Conservation (phyloP, 2,888 invertebrate species). For the Cancer borealis region DNA sequence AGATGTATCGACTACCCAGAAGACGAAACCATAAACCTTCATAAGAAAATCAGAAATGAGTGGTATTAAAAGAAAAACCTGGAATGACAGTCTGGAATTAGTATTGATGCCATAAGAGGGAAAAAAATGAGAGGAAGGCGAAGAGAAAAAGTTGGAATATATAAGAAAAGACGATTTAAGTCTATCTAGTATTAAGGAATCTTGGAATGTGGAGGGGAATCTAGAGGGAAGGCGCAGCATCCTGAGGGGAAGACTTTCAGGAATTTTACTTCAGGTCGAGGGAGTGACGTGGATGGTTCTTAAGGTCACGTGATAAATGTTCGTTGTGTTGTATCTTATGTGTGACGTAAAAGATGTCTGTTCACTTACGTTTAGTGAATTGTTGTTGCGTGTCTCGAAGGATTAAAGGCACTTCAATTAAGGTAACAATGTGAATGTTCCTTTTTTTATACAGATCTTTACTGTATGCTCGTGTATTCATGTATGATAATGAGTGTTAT, state of each 20-base stretch:
- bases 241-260: conserved; percentile 10
- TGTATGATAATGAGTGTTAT: too few relatives aligned
- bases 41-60: background rate
- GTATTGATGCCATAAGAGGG: background rate
- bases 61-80: background rate
- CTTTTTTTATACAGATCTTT: too few relatives aligned
- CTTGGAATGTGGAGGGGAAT: background rate
- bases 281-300: background rate
- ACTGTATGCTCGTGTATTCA: too few relatives aligned
- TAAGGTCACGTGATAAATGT: background rate
- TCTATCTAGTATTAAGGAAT: background rate
- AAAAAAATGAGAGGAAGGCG: background rate
- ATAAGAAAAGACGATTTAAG: background rate
- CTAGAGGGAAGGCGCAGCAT: background rate
- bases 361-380: background rate
- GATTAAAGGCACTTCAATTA: too few relatives aligned
- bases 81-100: background rate
- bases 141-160: background rate
- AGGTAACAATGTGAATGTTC: too few relatives aligned
- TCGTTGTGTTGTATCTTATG: background rate
- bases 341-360: background rate
- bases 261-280: background rate
- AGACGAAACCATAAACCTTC: background rate
- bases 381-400: background rate
- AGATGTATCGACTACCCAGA: background rate